These are phyloP conservation scores for Mus musculus DNA, from an alignment of 2,113 vertebrate genomes.

Conservation along the genomic window DNA sequence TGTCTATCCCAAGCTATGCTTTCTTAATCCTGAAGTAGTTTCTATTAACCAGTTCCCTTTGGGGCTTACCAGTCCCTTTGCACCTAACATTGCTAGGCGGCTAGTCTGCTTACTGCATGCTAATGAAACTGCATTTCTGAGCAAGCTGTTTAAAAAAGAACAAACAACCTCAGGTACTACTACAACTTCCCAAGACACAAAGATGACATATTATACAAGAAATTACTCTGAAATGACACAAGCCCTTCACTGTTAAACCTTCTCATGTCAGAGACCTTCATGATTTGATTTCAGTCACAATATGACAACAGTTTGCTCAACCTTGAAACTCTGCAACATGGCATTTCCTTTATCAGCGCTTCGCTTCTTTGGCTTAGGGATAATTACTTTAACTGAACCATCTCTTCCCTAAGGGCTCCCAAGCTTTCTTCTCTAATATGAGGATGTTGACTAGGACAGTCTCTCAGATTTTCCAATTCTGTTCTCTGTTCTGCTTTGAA, in stretches of 20 bases:
- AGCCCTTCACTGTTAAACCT: background rate
- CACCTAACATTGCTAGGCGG: fast-evolving
- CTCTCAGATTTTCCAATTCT: background rate
- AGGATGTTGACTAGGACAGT: background rate
- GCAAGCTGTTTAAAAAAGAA: background rate
- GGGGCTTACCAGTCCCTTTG: background rate
- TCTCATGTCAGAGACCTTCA: background rate
- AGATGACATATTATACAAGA: background rate
- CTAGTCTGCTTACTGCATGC: background rate
- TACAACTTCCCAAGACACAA: constrained; percentile 6
- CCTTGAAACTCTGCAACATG: background rate
- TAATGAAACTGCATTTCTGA: background rate
- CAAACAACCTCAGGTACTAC: background rate
- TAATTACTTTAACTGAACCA: background rate
- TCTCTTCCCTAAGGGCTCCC: background rate
- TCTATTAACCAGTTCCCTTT: background rate
- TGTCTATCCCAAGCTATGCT: background rate
- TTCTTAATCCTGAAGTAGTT: background rate
- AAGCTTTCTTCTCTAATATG: background rate
- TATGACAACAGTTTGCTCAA: background rate
- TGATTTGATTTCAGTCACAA: background rate
- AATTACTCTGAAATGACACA: background rate
- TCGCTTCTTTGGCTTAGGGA: background rate
- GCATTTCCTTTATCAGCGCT: background rate
- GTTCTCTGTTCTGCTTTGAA: background rate